Conservation (phyloP, 2,113 vertebrate genomes). For the Zosterops pallidus region DNA sequence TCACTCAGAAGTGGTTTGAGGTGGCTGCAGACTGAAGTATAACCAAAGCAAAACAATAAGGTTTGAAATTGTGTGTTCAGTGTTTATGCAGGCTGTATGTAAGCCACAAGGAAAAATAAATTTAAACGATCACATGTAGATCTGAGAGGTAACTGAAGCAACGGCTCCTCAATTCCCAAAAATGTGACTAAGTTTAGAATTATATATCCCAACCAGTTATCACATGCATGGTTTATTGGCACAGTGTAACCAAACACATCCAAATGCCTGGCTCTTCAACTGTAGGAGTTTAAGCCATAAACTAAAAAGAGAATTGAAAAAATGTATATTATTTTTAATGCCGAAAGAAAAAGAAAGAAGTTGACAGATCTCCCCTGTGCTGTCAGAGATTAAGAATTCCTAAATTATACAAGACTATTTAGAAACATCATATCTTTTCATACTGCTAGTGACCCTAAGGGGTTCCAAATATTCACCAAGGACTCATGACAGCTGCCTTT, state of each 20-base stretch:
- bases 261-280: neutral
- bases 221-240: neutral
- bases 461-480: neutral
- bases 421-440: neutral
- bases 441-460: neutral
- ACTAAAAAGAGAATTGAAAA: neutral
- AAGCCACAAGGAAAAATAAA: conserved; percentile 39
- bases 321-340: neutral
- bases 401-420: neutral
- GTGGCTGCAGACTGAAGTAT: conserved; percentile 5
- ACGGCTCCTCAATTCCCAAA: neutral
- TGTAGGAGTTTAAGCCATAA: neutral
- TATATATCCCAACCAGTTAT: conserved; percentile 19
- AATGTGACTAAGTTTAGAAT: conserved; percentile 27
- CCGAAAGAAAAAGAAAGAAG: neutral
- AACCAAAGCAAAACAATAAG: neutral
- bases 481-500: neutral
- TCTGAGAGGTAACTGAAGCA: neutral
- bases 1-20: conserved; percentile 45
- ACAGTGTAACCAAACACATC: neutral
- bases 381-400: neutral
- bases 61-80: conserved; percentile 20
- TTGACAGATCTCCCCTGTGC: neutral
- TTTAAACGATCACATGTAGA: neutral
- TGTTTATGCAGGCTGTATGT: conserved; percentile 16